Base-by-base conservation (phyloP, 2,888 invertebrate species). In the Torymus tubicola region DNA sequence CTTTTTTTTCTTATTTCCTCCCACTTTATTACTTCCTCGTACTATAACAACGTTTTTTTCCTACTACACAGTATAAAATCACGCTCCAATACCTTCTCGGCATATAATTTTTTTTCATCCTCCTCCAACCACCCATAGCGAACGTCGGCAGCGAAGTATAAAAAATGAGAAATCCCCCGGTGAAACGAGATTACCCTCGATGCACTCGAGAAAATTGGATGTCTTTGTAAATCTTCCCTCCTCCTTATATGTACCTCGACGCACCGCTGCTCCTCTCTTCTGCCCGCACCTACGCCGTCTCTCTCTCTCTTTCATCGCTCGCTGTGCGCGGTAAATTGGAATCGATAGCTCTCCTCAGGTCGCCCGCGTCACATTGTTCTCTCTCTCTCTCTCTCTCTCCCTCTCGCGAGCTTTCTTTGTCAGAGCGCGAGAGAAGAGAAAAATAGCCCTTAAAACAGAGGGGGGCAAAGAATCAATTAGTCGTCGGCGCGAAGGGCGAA, bases 381-480 rank as follows among this genome's bases (percentile, higher is more conserved):
- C 24, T 42, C 14, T 61, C 24, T 58, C 21, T 50, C 16, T 72
- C 50, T 24, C 14, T 16, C n/a, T 64, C 24, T 53, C 24, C 18
- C 14, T 61, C n/a, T n/a, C 12, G 50, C 42, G 42, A 1, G 42
- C 42, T 42, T 42, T 42, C 42, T 42, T 42, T 42, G 42, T 42
- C 8, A 42, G 42, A 8, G 42, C 42, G 60, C 60, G 60, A n/a
- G 24, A 53, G 14, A 14, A 63, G n/a, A 53, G 63, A 72, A 72
- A 63, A 63, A 72, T 71, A 72, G 58, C 16, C 16, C 21, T 12
- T 58, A 57, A 24, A 67, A 24, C 50, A 63, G 21, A 58, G 21
- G 60, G 18, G 21, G 67, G 42, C 65, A 52, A 60, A 68, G 67
- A 75, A 75, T 75, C 75, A 75, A 75, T 75, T 75, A 75, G 67